Evolutionary conservation across 1,140 invertebrate species (phyloP), one percentile per base, ranked within the genome.

Genomic region (Drosophila oshimai): DNA sequence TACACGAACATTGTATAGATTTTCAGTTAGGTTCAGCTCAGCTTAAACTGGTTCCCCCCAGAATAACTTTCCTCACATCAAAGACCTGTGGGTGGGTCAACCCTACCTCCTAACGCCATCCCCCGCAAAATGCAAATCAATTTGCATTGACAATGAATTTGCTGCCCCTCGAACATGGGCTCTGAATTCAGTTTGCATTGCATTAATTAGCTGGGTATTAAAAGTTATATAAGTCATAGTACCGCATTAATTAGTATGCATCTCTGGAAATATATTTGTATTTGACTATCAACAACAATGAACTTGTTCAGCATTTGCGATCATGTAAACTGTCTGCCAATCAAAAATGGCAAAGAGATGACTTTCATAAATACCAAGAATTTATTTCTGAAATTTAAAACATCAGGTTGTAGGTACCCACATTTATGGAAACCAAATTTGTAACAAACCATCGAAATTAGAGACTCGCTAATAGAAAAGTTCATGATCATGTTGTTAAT

Each of bases 121-220:
- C 20, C 55, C 46, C 60, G 29, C 26, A 4, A 12, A 33, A 57
- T 71, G 58, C 58, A 65, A 74, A 73, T 73, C 42, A 39, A 73
- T 73, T 73, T 65, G 69, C 70, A 74, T 74, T 73, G 58, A 49
- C 57, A 74, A 36, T 74, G 69, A 74, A 54, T 42, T 64, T 31
- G 68, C 68, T 46, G 44, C 24, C 31, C 46, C 68, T 47, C 55
- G 28, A 51, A 60, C 47, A 42, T 60, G 34, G 47, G 54, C 39
- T 51, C 41, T 34, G 29, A 46, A 37, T 42, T 60, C 37, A 28
- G 58, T 61, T 50, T 58, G 55, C 68, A 50, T 50, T 71, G 67
- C 68, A 72, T 71, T 72, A 72, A 72, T 72, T 72, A 72, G 54
- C 41, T 41, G 37, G 31, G 33, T 45, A 39, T 44, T 46, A 51